phyloP scores from a whole-genome alignment of 1,140 invertebrate genomes.

The Euschistus heros region DNA sequence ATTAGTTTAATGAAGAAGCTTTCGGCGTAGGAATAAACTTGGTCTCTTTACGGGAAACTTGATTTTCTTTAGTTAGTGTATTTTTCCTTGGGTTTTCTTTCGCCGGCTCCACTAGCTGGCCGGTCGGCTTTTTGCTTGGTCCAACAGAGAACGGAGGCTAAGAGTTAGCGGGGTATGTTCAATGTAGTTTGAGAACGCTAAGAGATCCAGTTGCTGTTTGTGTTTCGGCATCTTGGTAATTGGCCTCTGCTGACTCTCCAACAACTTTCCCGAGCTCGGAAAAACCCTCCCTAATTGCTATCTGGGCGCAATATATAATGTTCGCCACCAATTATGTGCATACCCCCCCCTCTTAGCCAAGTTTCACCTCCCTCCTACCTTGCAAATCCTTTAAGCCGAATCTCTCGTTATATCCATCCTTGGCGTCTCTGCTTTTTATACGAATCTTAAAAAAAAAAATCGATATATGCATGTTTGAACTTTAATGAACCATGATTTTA shows the following conservation, averaged over 20 bases:
- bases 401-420: too few relatives aligned
- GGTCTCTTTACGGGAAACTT: too few relatives aligned
- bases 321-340: slow-evolving; percentile 1
- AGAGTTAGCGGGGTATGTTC: neutral
- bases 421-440: too few relatives aligned
- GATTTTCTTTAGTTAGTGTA: too few relatives aligned
- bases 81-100: too few relatives aligned
- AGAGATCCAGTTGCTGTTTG: slow-evolving; percentile 9
- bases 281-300: slow-evolving; percentile 18
- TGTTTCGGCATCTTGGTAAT: slow-evolving; percentile 21
- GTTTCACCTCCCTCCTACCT: too few relatives aligned
- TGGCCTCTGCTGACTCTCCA: slow-evolving; percentile 18
- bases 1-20: too few relatives aligned
- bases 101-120: neutral
- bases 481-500: too few relatives aligned
- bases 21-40: too few relatives aligned
- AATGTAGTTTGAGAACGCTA: neutral
- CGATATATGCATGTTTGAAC: too few relatives aligned
- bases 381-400: too few relatives aligned
- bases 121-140: neutral
- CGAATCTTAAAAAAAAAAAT: too few relatives aligned
- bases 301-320: slow-evolving; percentile 2
- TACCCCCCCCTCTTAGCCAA: neutral
- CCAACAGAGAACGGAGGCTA: neutral
- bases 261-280: slow-evolving; percentile 2